Conservation (phyloP, 1,140 invertebrate species). For the Temnothorax longispinosus region DNA sequence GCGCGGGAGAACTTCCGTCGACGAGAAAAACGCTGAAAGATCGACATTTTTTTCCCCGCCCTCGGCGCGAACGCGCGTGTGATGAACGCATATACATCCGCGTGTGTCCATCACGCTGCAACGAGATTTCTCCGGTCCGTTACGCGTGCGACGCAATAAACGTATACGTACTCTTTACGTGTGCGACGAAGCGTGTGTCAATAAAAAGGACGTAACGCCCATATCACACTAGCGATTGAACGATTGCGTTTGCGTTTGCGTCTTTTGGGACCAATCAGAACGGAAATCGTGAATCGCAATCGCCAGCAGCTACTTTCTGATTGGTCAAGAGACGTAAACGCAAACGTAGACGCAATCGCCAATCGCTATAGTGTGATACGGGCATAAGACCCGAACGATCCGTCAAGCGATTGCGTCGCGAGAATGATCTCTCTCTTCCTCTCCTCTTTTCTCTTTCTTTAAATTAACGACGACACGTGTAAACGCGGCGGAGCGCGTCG, state of each 20-base stretch:
- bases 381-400: too few species aligned
- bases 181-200: background rate
- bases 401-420: background rate
- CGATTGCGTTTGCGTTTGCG: too few species aligned
- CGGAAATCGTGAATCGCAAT: too few species aligned
- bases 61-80: background rate
- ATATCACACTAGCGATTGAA: too few species aligned
- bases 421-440: background rate
- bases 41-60: background rate
- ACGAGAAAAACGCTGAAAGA: background rate
- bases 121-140: background rate
- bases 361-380: too few species aligned
- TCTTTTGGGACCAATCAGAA: too few species aligned
- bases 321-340: too few species aligned
- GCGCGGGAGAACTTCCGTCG: background rate
- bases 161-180: background rate
- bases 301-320: too few species aligned
- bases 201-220: background rate
- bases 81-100: too few species aligned
- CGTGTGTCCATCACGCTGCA: background rate
- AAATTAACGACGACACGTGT: background rate
- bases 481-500: background rate
- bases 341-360: too few species aligned
- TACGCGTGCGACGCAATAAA: constrained; percentile 28
- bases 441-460: background rate